phyloP scores from a whole-genome alignment of 2,797 vertebrate genomes.

The Cygnus olor region DNA sequence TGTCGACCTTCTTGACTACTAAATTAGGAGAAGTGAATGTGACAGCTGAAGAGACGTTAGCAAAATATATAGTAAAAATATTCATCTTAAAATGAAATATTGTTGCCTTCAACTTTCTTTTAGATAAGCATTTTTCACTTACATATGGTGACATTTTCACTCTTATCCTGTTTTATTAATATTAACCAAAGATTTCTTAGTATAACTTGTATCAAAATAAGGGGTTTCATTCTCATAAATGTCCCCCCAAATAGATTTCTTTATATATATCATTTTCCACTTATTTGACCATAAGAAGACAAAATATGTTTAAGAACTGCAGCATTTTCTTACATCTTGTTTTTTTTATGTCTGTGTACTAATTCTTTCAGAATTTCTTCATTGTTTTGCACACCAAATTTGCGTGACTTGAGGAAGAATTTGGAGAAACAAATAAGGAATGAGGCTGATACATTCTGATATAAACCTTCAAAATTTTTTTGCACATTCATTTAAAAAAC shows the following conservation, averaged over 20 bases:
- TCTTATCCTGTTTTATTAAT: neutral
- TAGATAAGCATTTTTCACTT: rapidly evolving
- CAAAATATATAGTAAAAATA: neutral
- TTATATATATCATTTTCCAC: neutral
- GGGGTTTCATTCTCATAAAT: neutral
- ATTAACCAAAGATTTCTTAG: neutral
- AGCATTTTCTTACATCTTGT: neutral
- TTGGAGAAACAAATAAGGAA: neutral
- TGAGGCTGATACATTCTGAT: too few species aligned
- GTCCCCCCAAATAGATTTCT: neutral
- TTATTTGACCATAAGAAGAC: neutral
- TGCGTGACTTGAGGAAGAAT: neutral
- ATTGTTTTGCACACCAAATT: neutral
- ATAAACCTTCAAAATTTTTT: neutral
- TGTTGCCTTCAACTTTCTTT: neutral
- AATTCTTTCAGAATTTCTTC: neutral
- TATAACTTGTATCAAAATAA: neutral
- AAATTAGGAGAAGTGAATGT: neutral
- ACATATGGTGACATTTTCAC: neutral
- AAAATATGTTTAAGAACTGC: neutral
- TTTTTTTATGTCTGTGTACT: neutral
- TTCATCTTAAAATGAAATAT: neutral
- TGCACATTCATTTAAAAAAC: neutral
- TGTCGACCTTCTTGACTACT: neutral
- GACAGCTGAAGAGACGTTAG: neutral